Base-by-base conservation (phyloP, 2,888 invertebrate species). In the Harpalus rubripes region DNA sequence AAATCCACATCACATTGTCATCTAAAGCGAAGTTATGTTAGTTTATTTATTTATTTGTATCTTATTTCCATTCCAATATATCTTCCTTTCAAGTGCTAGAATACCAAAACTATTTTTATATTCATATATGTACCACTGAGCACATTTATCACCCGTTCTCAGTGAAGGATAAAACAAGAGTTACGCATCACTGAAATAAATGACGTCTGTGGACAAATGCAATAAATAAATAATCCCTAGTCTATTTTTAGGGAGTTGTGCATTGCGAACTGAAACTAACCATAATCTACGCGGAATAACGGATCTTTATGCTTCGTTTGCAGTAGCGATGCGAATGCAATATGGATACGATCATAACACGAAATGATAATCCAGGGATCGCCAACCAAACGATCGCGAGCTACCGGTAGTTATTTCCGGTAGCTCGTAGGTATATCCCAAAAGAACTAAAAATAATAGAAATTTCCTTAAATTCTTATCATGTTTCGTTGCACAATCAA, bases 131-230 rank as follows among this genome's bases (percentile, higher is more conserved):
- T 52, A 52, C 44, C 10, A 52, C 44, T 52, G 44, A 12, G 44
- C 10, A 8, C 44, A 52, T 52, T 52, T 52, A 52, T 52, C 44
- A 52, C 44, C 0, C 44, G 44, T 1, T 52, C 12, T 12, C 44
- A 52, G 12, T 8, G 44, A 52, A 52, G 44, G 44, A 52, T 52
- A 52, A 52, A 52, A 52, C 10, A 52, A 52, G 44, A 59, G 59
- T 59, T 59, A 59, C 16, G 59, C 16, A 59, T 15, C 59, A 16
- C 59, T 59, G 59, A 15, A 59, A 15, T 59, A 59, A 59, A 59
- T 15, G 15, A 52, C 44, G 6, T 8, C 12, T 10, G 44, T 0
- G 44, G 59, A 16, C 15, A 16, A 59, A 59, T 59, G 59, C 5
- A 59, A 59, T 59, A 59, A 59, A 59, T 59, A 59, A 16, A 59